Evolutionary conservation across 2,888 invertebrate genomes (phyloP), one percentile per base, ranked within the genome.

Genomic region (Melanargia galathea): DNA sequence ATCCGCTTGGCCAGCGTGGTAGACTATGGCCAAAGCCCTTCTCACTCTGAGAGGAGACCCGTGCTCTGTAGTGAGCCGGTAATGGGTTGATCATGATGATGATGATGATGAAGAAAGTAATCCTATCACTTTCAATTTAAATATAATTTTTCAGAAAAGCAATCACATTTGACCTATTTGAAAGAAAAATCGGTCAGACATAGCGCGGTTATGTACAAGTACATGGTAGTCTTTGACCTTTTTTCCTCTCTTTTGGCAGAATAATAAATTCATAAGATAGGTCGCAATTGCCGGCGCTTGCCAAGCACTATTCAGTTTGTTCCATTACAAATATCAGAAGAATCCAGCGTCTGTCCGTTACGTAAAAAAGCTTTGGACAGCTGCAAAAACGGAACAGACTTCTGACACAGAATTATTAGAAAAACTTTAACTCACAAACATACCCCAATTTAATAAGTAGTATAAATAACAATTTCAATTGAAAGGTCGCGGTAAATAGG

Each of bases 221-320:
- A 18, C 35, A 3, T 46, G 33, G 6, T 16, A 33, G 33, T 26
- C 3, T 43, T 56, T 43, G 55, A 54, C 54, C 43, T 56, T 56
- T 58, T 58, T 48, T 48, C 22, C 0, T 20, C 58, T 58, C 48
- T 58, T 48, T 46, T 22, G 35, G 58, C 22, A 38, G 48, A 38
- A 48, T 58, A 38, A 58, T 58, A 58, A 58, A 58, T 58, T 58
- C 58, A 58, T 58, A 58, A 58, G 58, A 58, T 48, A 58, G 58
- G 58, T 46, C 48, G 22, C 46, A 48, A 58, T 58, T 46, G 58
- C 58, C 7, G 22, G 58, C 35, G 46, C 48, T 46, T 58, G 58
- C 58, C 58, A 58, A 58, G 48, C 20, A 46, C 45, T 46, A 57
- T 57, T 45, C 45, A 46, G 22, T 20, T 48, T 13, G 13, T 46